Evolutionary conservation across 2,113 vertebrate species (phyloP).

Genomic region (Tachuris rubrigastra): DNA sequence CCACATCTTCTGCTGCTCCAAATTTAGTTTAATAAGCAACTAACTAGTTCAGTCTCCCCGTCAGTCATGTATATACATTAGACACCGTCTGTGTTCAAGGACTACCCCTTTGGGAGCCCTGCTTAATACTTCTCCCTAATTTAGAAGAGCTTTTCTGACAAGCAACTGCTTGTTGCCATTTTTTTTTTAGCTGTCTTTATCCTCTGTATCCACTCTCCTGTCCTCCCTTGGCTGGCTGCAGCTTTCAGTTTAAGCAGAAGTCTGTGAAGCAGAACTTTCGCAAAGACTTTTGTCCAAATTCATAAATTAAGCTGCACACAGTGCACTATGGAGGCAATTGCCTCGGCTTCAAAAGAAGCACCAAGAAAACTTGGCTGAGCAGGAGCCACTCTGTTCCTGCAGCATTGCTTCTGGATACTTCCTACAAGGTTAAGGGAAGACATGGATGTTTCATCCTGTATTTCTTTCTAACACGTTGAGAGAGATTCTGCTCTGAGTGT

Average conservation of each 20-base stretch:
- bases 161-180: neutral
- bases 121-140: constrained; percentile 42
- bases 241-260: constrained; percentile 32
- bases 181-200: constrained; percentile 16
- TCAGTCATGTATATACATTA: constrained; percentile 36
- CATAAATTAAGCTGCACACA: neutral
- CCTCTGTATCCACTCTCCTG: neutral
- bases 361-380: neutral
- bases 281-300: neutral
- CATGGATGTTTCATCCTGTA: neutral
- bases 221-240: neutral
- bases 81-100: neutral
- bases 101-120: constrained; percentile 9
- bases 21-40: constrained; percentile 44
- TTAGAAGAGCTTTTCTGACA: constrained; percentile 50
- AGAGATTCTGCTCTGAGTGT: neutral
- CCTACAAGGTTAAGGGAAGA: neutral
- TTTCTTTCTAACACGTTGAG: neutral
- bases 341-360: neutral
- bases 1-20: neutral
- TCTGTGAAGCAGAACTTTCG: constrained; percentile 31
- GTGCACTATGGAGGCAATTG: neutral
- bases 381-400: neutral
- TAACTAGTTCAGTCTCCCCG: constrained; percentile 17
- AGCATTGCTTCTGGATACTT: neutral